A percentile compares a stretch with the other conserved stretches of the same genome.
These are phyloP conservation scores for Sitta carolinensis DNA, from an alignment of 2,797 vertebrate species.

Conservation along the genomic window DNA sequence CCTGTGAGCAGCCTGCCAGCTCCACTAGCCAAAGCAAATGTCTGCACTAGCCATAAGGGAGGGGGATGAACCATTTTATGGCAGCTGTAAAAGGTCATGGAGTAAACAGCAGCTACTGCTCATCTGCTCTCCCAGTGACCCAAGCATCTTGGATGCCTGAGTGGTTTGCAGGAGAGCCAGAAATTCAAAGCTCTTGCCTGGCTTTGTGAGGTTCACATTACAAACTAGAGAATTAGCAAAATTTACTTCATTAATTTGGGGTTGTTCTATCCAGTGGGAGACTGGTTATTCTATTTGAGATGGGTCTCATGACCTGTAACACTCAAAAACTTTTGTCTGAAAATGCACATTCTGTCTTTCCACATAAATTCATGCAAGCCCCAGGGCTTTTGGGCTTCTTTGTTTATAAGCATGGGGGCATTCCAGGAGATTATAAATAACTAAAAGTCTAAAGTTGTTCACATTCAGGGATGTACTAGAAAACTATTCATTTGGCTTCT, in stretches of 20 bases:
- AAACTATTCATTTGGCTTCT: background rate
- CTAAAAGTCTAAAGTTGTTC: background rate
- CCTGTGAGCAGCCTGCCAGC: background rate
- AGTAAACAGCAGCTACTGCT: slow-evolving; percentile 8
- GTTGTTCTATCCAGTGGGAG: background rate
- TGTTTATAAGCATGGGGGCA: background rate
- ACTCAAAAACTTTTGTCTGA: background rate
- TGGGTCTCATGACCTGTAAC: background rate
- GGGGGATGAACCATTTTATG: background rate
- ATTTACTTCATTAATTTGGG: background rate
- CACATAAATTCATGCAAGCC: background rate
- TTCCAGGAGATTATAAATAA: background rate
- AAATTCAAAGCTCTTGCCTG: background rate
- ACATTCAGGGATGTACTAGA: background rate
- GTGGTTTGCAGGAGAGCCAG: background rate
- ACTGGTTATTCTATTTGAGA: background rate
- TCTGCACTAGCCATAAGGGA: background rate
- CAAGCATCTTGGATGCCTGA: background rate
- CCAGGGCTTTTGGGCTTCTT: background rate
- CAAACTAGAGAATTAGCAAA: background rate
- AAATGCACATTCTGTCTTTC: background rate
- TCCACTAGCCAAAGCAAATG: slow-evolving; percentile 4
- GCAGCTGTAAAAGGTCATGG: slow-evolving; percentile 25
- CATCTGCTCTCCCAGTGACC: background rate
- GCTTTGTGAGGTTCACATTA: background rate